phyloP scores from a whole-genome alignment of 2,113 vertebrate genomes.

The Saguinus midas region DNA sequence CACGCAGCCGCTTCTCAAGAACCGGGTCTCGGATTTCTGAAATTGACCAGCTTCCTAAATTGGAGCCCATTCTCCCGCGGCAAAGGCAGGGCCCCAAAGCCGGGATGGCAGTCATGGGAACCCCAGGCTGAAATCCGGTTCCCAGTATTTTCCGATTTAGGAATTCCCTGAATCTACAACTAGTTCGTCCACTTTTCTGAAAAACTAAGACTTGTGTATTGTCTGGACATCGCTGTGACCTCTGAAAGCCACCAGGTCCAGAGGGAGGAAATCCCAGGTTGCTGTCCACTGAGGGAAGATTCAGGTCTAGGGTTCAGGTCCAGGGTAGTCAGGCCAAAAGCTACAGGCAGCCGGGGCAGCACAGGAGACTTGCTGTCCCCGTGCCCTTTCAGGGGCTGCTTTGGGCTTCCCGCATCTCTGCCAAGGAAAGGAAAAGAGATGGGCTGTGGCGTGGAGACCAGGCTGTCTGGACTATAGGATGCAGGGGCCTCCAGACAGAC shows the following conservation, averaged over 20 bases:
- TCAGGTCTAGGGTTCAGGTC: not conserved
- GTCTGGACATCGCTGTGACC: not conserved
- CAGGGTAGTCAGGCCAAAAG: not conserved
- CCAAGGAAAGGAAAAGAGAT: not conserved
- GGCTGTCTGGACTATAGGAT: not conserved
- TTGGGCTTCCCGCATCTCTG: not conserved
- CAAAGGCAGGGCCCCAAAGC: not conserved
- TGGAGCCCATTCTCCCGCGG: not conserved
- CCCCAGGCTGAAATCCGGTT: not conserved
- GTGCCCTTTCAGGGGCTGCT: not conserved
- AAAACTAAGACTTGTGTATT: not conserved
- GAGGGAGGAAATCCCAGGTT: not conserved
- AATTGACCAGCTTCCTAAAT: not conserved
- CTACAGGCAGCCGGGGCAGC: not conserved
- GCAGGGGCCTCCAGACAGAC: not conserved
- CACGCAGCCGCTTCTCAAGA: constrained; percentile 57
- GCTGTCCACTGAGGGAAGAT: not conserved
- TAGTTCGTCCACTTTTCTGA: constrained; percentile 3
- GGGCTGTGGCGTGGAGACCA: not conserved
- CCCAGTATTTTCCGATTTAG: not conserved
- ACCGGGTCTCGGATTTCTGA: constrained; percentile 41
- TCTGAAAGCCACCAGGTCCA: not conserved
- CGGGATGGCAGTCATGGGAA: not conserved
- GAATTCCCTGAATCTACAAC: constrained; percentile 32
- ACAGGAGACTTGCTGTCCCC: not conserved